Conservation (phyloP, 2,797 vertebrate genomes). For the Chaetodon trifasciatus region DNA sequence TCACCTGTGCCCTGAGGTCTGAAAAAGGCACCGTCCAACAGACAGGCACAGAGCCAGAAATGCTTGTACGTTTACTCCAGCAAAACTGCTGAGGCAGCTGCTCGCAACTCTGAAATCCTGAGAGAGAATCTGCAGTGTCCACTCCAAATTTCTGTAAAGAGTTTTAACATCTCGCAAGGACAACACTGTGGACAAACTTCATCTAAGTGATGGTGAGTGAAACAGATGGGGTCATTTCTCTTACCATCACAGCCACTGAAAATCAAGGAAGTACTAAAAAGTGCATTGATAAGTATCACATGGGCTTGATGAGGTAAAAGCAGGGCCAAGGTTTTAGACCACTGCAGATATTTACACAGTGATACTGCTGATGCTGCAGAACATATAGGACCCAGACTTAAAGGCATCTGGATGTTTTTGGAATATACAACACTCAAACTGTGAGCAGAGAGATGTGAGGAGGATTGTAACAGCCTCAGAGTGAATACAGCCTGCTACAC, state of each 20-base stretch:
- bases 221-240: slow-evolving; percentile 15
- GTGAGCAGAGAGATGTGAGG: slow-evolving; percentile 28
- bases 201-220: background rate
- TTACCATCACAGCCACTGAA: background rate
- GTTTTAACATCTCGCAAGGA: slow-evolving; percentile 31
- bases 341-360: slow-evolving; percentile 59
- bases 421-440: slow-evolving; percentile 35
- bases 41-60: slow-evolving; percentile 28
- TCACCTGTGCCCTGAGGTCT: slow-evolving; percentile 13
- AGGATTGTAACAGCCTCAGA: background rate
- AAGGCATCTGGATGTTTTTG: slow-evolving; percentile 33
- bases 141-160: slow-evolving; percentile 27
- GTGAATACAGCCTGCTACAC: background rate
- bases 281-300: slow-evolving; percentile 24
- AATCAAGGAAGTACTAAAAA: slow-evolving; percentile 18
- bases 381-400: slow-evolving; percentile 39
- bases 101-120: slow-evolving; percentile 47
- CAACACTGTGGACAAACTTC: slow-evolving; percentile 4
- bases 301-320: slow-evolving; percentile 19
- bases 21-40: slow-evolving; percentile 34
- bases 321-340: slow-evolving; percentile 25
- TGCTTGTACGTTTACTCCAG: slow-evolving; percentile 53
- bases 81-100: slow-evolving; percentile 62
- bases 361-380: slow-evolving; percentile 68
- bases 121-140: slow-evolving; percentile 67